phyloP scores from a whole-genome alignment of 2,888 invertebrate genomes.

The Lydus trimaculatus region DNA sequence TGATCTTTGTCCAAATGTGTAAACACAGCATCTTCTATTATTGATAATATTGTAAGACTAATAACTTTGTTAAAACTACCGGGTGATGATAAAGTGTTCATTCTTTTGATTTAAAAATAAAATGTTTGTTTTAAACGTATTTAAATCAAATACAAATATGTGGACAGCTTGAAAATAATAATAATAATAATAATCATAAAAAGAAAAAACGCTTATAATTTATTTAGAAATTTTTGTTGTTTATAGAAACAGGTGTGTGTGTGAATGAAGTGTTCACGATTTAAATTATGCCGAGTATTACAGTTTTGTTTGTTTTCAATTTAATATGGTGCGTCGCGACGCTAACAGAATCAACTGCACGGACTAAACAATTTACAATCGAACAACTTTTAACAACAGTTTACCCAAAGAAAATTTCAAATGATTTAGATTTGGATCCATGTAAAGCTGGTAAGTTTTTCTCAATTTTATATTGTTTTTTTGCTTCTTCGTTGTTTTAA shows the following conservation, averaged over 20 bases:
- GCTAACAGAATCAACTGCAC: constrained; percentile 21
- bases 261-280: constrained; percentile 2
- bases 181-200: too few species aligned
- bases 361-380: constrained; percentile 62
- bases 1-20: constrained; percentile 44
- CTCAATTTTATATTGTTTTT: background rate
- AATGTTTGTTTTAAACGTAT: background rate
- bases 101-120: background rate
- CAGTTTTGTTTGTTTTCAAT: constrained; percentile 4
- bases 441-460: constrained; percentile 82
- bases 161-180: background rate
- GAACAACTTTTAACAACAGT: constrained; percentile 71
- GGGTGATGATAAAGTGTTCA: background rate
- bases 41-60: constrained; percentile 34
- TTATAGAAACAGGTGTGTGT: background rate
- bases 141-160: background rate
- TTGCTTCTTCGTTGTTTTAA: background rate
- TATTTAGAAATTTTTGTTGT: too few species aligned
- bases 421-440: constrained; percentile 82
- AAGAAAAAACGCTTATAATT: too few species aligned
- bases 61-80: background rate
- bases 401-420: constrained; percentile 74
- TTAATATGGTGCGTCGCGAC: constrained; percentile 11
- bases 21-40: constrained; percentile 42
- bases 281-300: constrained; percentile 23